A percentile compares a stretch with the other conserved stretches of the same genome.
These are phyloP conservation scores for Melanocharis versteri DNA, from an alignment of 2,113 vertebrate genomes.

Conservation along the genomic window DNA sequence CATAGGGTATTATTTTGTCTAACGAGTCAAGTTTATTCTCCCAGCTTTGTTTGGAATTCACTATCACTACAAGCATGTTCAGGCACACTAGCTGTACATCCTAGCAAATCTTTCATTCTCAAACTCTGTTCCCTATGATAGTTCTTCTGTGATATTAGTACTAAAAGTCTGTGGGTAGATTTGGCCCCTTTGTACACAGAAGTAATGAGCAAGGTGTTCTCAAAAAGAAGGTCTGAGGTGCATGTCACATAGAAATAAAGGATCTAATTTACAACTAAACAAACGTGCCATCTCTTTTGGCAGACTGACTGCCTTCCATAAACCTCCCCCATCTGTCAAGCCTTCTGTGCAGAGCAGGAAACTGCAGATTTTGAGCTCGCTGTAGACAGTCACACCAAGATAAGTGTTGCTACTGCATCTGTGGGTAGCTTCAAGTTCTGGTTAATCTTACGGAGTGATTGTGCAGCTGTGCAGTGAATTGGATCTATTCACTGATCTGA, in stretches of 20 bases:
- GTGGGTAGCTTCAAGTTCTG: neutral
- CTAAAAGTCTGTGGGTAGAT: neutral
- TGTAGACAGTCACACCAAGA: neutral
- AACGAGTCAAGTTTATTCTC: neutral
- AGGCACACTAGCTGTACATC: neutral
- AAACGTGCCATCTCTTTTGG: neutral
- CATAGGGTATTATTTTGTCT: neutral
- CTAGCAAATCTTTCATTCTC: neutral
- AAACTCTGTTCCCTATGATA: neutral
- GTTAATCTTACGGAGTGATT: neutral
- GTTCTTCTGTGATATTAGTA: neutral
- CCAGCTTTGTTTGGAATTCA: neutral
- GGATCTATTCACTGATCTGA: neutral
- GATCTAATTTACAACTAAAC: neutral
- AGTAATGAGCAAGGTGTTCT: neutral
- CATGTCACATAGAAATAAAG: neutral
- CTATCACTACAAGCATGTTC: neutral
- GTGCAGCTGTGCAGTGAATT: neutral
- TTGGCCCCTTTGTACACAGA: neutral
- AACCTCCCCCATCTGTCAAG: constrained; percentile 15
- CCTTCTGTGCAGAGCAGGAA: constrained; percentile 34
- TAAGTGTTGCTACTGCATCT: neutral
- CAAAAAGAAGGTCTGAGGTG: neutral
- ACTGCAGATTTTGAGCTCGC: neutral
- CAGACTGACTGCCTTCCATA: neutral